Conservation (phyloP, 2,113 vertebrate species). For the Australoheros scitulus region DNA sequence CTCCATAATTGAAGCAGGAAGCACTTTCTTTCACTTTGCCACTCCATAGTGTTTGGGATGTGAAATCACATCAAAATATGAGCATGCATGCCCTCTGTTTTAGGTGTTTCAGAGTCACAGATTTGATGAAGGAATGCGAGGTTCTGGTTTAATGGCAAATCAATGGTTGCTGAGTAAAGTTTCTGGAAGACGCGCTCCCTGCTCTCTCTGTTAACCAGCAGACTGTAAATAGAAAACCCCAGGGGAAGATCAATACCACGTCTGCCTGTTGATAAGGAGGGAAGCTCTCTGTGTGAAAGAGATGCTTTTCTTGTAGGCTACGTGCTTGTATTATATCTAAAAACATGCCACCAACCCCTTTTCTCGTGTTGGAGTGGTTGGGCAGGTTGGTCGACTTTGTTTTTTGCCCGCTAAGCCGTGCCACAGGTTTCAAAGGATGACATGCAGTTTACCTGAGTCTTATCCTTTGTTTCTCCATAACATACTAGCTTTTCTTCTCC, state of each 20-base stretch:
- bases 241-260: slow-evolving; percentile 58
- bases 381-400: not conserved
- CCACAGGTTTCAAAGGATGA: not conserved
- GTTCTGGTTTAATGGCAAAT: slow-evolving; percentile 54
- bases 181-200: slow-evolving; percentile 46
- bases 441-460: not conserved
- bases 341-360: not conserved
- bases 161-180: slow-evolving; percentile 56
- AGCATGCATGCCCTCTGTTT: not conserved
- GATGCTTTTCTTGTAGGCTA: not conserved
- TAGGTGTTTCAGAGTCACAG: not conserved
- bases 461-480: not conserved
- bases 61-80: not conserved
- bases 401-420: not conserved
- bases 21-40: not conserved
- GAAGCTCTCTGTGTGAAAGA: slow-evolving; percentile 26
- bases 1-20: not conserved
- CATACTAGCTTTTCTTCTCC: not conserved
- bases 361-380: not conserved
- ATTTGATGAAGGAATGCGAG: slow-evolving; percentile 17
- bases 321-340: not conserved
- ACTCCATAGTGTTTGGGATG: not conserved
- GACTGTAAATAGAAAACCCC: slow-evolving; percentile 67
- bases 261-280: slow-evolving; percentile 55
- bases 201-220: slow-evolving; percentile 37